Base-by-base conservation (phyloP, 2,888 invertebrate genomes). In the Clepsis dumicolana region DNA sequence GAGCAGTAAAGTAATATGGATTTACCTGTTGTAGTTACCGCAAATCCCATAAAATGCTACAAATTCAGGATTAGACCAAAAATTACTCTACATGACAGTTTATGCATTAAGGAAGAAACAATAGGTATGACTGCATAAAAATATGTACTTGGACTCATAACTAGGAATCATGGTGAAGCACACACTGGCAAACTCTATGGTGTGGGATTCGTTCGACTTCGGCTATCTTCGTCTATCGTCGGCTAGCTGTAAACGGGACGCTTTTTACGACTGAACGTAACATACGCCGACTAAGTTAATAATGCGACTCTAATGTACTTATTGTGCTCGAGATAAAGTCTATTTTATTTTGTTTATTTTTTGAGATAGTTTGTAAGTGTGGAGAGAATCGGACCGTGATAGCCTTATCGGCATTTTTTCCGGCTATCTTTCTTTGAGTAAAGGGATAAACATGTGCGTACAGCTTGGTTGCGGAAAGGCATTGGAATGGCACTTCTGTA, bases 361-460 rank as follows among this genome's bases (percentile, higher is more conserved):
- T 25, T 65, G 8, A 29, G 57, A 70, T 66, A 69, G 70, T 72
- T 71, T 64, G 71, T 73, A 71, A 70, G 74, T 76, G 74, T 76
- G 74, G 74, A 67, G 72, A 78, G 82, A 89, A 87, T 87, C 80
- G 85, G 82, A 84, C 81, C 80, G 80, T 82, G 85, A 87, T 88
- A 84, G 87, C 81, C 82, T 81, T 83, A 87, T 84, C 83, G 80
- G 80, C 81, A 83, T 85, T 87, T 87, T 85, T 89, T 86, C 84
- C 85, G 83, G 84, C 81, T 87, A 85, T 88, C 83, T 86, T 85
- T 88, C 85, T 84, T 83, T 80, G 80, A 80, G 80, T 83, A 80
- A 87, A 82, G 79, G 79, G 82, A 88, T 88, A 85, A 84, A 85
- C 82, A 85, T 82, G 82, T 83, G 81, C 82, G 77, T 78, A 77